Base-by-base conservation (phyloP, 1,140 invertebrate species). In the Cataglyphis hispanica region DNA sequence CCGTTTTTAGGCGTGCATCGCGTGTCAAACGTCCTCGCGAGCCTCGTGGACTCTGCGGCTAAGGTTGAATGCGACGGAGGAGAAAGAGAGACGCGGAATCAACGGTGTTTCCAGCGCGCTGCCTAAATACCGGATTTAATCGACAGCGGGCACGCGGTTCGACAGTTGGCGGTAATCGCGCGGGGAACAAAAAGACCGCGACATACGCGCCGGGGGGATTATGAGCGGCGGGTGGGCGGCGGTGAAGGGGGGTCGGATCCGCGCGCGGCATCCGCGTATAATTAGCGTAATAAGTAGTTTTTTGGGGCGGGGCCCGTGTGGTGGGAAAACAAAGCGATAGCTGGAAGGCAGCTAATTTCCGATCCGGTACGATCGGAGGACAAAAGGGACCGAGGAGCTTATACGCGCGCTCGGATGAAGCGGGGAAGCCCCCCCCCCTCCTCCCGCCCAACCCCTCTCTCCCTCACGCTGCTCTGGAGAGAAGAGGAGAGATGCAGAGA, bases 241-340 rank as follows among this genome's bases (percentile, higher is more conserved):
- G 75, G 70, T 37, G 53, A 50, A 63, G 43, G 70, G 70, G 84
- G 53, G 66, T 46, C 7, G 34, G 25, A 70, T n/a, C n/a, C 86
- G 80, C 78, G 83, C 66, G 66, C 63, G 86, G 92, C 91, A 92
- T 87, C 46, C 92, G 93, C 92, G 94, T 94, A 94, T 94, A 94
- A 94, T 94, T 94, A 94, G 93, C 93, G 94, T 94, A 94, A 94
- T 94, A 94, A 94, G 93, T 93, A 93, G 94, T 94, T 94, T 94
- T 94, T 94, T 94, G 88, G 92, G 93, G 93, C 93, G 92, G 93
- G 50, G 86, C 80, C 90, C 78, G 78, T 72, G 88, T 90, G 87
- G 89, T 90, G 92, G 78, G 93, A 93, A 93, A 93, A 93, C 93
- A 93, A 93, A 93, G 92, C 91, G 93, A 91, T 92, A 91, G 92